Base-by-base conservation (phyloP, 2,888 invertebrate genomes). In the Subacronicta megacephala region DNA sequence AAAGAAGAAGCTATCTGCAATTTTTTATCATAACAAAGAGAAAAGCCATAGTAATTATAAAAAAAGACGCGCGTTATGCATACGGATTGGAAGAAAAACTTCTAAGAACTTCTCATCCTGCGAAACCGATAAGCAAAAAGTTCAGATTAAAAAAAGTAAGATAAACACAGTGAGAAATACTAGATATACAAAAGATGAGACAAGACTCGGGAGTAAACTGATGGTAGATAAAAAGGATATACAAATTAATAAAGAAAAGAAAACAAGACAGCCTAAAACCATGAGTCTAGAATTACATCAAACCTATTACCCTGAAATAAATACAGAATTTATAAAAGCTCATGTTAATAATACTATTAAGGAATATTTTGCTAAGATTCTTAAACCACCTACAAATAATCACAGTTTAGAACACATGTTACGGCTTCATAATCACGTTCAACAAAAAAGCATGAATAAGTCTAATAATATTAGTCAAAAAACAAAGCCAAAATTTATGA, bases 21-120 rank as follows among this genome's bases (percentile, higher is more conserved):
- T 49, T 10, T 41, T 65, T 45, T 36, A 65, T 50, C 53, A 50
- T 35, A 35, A 50, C 36, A 35, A 38, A 46, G 35, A 31, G 42
- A 37, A 50, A n/a, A 51, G 33, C 6, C 38, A 15, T 1, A 10
- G 12, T 9, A 45, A 7, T n/a, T 23, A 13, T 49, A 63, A 50
- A 33, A 37, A 36, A 6, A 41, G 43, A 15, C 16, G 20, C 7
- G n/a, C 35, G 4, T 31, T 37, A 12, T 17, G 43, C 13, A 33
- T 65, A 37, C 7, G 3, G 38, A 37, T 52, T 0, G 43, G 20
- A 20, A 44, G 17, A 1, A 35, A 15, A 41, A 17, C 13, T 33
- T 40, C 43, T 20, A 36, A 17, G 2, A 31, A 43, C 9, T 12
- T 10, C 17, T n/a, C 17, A 23, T 43, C 15, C 20, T 13, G 18